These are phyloP conservation scores for Gopherus evgoodei DNA, from an alignment of 2,113 vertebrate genomes.

Conservation along the genomic window DNA sequence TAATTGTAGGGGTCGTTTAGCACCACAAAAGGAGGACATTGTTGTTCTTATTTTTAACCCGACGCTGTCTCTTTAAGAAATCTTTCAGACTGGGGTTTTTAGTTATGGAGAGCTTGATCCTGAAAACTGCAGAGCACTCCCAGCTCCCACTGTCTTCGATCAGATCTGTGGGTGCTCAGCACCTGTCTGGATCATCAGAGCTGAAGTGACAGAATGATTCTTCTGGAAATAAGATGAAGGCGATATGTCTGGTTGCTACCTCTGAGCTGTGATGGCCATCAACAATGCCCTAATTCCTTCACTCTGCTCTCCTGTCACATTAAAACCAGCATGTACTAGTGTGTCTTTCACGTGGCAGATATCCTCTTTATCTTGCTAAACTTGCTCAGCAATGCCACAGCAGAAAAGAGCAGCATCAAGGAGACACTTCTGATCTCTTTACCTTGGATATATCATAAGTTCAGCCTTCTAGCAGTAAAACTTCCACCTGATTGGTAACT, in stretches of 20 bases:
- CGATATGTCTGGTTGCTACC: neutral
- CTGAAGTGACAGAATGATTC: accelerated
- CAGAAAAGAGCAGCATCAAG: neutral
- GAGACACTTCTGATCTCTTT: neutral
- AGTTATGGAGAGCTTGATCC: too few relatives aligned
- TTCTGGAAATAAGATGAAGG: accelerated
- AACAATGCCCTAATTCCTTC: neutral
- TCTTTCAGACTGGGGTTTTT: neutral
- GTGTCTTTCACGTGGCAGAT: neutral
- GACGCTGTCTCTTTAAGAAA: too few relatives aligned
- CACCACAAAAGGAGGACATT: neutral
- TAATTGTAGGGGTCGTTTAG: accelerated
- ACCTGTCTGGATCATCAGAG: accelerated
- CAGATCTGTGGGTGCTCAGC: neutral
- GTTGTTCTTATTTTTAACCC: neutral
- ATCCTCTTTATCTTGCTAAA: neutral
- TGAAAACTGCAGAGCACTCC: neutral
- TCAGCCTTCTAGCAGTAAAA: neutral
- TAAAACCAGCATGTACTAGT: neutral
- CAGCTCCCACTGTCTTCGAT: neutral
- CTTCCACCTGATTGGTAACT: neutral
- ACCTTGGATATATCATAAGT: neutral
- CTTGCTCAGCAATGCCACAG: neutral
- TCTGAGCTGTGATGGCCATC: neutral
- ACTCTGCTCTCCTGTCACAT: neutral